Base-by-base conservation (phyloP, 2,888 invertebrate genomes). In the Romanomermis culicivorax region DNA sequence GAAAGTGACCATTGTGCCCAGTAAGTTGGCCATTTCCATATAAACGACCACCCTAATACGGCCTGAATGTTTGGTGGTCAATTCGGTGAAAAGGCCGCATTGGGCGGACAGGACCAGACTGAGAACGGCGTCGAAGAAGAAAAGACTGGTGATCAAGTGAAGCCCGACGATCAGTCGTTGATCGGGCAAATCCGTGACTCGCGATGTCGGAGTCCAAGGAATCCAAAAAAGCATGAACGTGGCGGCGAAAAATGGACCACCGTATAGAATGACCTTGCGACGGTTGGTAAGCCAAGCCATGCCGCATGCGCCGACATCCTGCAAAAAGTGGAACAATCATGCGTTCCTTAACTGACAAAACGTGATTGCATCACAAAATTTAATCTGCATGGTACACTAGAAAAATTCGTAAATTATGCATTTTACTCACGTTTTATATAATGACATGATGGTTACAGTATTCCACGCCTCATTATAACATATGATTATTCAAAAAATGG, bases 211-310 rank as follows among this genome's bases (percentile, higher is more conserved):
- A n/a, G 61, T 61, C 71, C 71, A 71, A 0, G 71, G 70, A 53
- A 69, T 67, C 70, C 70, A 70, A 29, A 69, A 61, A 20, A 71
- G 58, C 20, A 71, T 57, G 56, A 70, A 72, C 1, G 71, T 67
- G 11, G 68, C 23, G 2, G 64, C 67, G 57, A 70, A 67, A 7
- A 71, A 61, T 1, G 72, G 71, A 1, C 70, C 69, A 14, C 70
- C 66, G 51, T 67, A 67, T 20, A 69, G 62, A 58, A 73, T 69
- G 47, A 70, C 68, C 43, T 66, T 64, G 11, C 70, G 61, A 2
- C 73, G 64, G 23, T 65, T 68, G 51, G 63, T 64, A 17, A 72
- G 63, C 63, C 70, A 69, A n/a, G n/a, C 26, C 56, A 53, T 14
- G 36, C n/a, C n/a, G n/a, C n/a, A n/a, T n/a, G n/a, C n/a, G n/a